Evolutionary conservation across 64 coral and sea anemone genomes (phyloP).

Genomic region (Anthopleura sola): DNA sequence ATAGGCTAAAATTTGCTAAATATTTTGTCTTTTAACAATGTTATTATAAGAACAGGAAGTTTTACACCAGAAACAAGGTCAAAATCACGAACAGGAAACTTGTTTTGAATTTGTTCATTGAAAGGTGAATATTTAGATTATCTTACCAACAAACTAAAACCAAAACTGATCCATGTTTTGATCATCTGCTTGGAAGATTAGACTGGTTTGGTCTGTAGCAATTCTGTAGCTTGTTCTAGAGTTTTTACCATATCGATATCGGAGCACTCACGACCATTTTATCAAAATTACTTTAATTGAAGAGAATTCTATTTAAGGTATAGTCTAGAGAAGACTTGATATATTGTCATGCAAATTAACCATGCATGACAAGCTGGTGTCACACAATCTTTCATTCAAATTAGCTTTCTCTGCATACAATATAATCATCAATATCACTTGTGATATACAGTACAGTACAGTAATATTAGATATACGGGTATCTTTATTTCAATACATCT

Average conservation of each 20-base stretch:
- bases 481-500: too few relatives aligned
- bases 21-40: not conserved
- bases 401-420: not conserved
- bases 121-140: not conserved
- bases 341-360: not conserved
- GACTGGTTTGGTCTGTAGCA: not conserved
- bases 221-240: not conserved
- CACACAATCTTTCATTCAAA: not conserved
- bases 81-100: not conserved
- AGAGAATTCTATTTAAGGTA: not conserved
- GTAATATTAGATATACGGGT: too few relatives aligned
- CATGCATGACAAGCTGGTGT: not conserved
- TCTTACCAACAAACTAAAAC: not conserved
- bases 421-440: too few relatives aligned
- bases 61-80: not conserved
- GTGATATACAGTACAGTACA: too few relatives aligned
- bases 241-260: not conserved
- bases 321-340: not conserved
- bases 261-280: not conserved
- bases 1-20: not conserved
- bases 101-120: not conserved
- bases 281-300: not conserved
- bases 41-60: not conserved
- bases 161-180: not conserved
- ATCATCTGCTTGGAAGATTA: not conserved